phyloP scores from a whole-genome alignment of 2,797 vertebrate genomes.

The Parauchenoglanis punctatus region DNA sequence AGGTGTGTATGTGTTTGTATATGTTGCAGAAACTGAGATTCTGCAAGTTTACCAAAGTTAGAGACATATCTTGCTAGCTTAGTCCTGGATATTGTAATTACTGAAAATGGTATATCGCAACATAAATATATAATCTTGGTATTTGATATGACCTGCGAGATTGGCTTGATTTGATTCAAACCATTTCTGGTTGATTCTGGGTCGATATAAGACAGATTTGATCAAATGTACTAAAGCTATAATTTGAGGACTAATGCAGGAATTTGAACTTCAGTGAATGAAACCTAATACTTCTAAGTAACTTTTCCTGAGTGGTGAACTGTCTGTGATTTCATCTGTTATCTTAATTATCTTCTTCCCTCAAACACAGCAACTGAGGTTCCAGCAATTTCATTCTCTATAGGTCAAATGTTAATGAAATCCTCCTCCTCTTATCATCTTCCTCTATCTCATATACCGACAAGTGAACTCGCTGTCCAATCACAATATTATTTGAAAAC shows the following conservation, averaged over 20 bases:
- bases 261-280: constrained; percentile 31
- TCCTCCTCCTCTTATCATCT: constrained; percentile 33
- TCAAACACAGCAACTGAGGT: constrained; percentile 31
- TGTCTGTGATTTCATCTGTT: constrained; percentile 42
- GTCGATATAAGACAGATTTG: constrained; percentile 21
- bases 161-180: constrained; percentile 23
- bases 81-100: background rate
- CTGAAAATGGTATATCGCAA: constrained; percentile 14
- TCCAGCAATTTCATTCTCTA: constrained; percentile 31
- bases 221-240: constrained; percentile 24
- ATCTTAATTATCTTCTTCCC: constrained; percentile 41
- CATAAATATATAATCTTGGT: constrained; percentile 12
- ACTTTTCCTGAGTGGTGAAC: constrained; percentile 26
- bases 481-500: constrained; percentile 49
- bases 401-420: constrained; percentile 55
- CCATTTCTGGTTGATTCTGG: constrained; percentile 30
- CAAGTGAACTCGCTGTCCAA: constrained; percentile 46
- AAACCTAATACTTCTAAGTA: constrained; percentile 29
- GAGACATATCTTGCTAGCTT: background rate
- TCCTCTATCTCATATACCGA: constrained; percentile 41
- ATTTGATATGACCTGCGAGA: background rate
- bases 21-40: background rate
- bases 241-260: constrained; percentile 14
- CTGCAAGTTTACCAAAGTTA: background rate
- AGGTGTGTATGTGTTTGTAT: background rate